Percentiles rank a stretch among this genome's conserved stretches.
Evolutionary conservation across 2,888 invertebrate genomes (phyloP).

Genomic region (Hemithea aestivaria): DNA sequence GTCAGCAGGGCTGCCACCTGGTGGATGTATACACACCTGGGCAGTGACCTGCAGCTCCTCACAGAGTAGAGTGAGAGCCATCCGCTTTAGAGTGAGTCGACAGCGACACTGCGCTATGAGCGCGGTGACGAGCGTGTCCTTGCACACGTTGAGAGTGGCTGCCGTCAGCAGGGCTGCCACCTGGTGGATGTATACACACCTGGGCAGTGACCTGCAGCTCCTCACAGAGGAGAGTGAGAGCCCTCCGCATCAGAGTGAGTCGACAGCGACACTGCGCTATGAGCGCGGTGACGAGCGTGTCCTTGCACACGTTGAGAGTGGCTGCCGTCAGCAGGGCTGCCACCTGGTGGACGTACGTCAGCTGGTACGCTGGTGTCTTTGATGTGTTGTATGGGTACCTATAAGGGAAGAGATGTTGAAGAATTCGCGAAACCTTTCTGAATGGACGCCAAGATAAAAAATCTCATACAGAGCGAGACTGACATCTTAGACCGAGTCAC

Average conservation of each 20-base stretch:
- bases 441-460: background rate
- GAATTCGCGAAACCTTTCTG: background rate
- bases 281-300: constrained; percentile 63
- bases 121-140: too few species aligned
- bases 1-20: too few species aligned
- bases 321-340: constrained; percentile 64
- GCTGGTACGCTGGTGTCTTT: constrained; percentile 56
- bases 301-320: constrained; percentile 70
- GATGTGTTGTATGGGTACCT: constrained; percentile 70
- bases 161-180: background rate
- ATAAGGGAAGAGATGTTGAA: background rate
- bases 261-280: constrained; percentile 70
- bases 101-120: too few species aligned
- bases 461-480: too few species aligned
- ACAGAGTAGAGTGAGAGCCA: too few species aligned
- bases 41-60: too few species aligned
- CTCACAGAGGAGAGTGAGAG: constrained; percentile 45
- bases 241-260: constrained; percentile 58
- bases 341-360: constrained; percentile 69
- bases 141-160: too few species aligned
- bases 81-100: too few species aligned
- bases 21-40: too few species aligned
- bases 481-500: too few species aligned
- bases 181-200: constrained; percentile 21
- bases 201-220: constrained; percentile 29